Base-by-base conservation (phyloP, 64 coral and sea anemone species). In the Stylophora pistillata region DNA sequence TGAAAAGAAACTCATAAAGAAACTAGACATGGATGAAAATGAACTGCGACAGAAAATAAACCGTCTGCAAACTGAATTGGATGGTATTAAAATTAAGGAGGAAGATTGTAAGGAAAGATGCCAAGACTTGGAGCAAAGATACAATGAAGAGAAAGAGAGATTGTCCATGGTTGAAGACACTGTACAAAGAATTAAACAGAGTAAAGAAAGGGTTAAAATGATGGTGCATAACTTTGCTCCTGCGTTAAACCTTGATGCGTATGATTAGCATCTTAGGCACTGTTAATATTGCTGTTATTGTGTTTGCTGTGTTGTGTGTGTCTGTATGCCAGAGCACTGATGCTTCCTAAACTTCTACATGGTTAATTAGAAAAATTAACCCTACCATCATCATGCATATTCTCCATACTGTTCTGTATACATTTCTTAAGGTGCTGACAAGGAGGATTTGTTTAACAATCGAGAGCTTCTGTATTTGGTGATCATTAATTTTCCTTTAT, bases 191-290 rank as follows among this genome's bases (percentile, higher is more conserved):
- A 99, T 99, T 71, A 89, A 85, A 74, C 91, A 99, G 66, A 99
- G 93, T 26, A 99, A 93, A 87, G 97, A 99, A 58, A 86, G 94
- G 72, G 94, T 92, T 27, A 99, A 95, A 57, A 90, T 99, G 41
- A 89, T 99, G 82, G 94, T 99, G 77, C 93, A 99, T 66, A 99
- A 99, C 70, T 89, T 95, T 82, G 97, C 91, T 69, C 97, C 97
- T 32, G 77, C 82, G 68, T 72, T 99, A 28, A 84, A 99, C 56
- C 79, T 99, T 56, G 97, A 95, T 63, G 79, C 91, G 55, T 93
- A 90, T 53, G 88, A 90, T 33, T 92, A 86, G 55, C 5, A 25
- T 30, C 68, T 12, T 33, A 17, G 41, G 20, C 16, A 4, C 37
- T 64, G 12, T 9, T 25, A 68, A 0, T 21, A 28, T 25, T 11